These are phyloP conservation scores for Seira ritae DNA, from an alignment of 2,888 invertebrate species.

Conservation along the genomic window DNA sequence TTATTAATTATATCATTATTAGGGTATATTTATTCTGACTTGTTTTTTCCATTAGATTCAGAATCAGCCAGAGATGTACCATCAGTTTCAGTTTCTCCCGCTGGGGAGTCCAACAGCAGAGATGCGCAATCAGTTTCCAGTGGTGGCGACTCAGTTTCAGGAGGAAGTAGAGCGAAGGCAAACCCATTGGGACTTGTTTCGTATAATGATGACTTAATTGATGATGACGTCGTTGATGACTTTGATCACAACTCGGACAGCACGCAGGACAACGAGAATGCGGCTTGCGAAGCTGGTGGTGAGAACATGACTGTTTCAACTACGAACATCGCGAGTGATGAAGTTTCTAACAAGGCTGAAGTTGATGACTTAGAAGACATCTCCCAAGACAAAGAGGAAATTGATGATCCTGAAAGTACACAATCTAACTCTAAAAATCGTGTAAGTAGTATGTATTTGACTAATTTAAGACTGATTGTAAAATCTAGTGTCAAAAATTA, in stretches of 20 bases:
- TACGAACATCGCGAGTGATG: conserved; percentile 12
- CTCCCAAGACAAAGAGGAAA: conserved; percentile 40
- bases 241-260: conserved; percentile 56
- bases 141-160: conserved; percentile 24
- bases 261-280: conserved; percentile 29
- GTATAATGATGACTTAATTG: conserved; percentile 79
- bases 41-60: too few species aligned
- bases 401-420: conserved; percentile 25
- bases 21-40: conserved; percentile 3
- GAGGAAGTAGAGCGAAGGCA: conserved; percentile 20
- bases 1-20: not conserved
- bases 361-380: conserved; percentile 47
- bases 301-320: too few species aligned
- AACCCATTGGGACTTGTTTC: conserved; percentile 79
- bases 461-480: too few species aligned
- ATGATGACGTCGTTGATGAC: conserved; percentile 73
- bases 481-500: too few species aligned
- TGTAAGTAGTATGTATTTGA: too few species aligned
- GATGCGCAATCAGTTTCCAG: conserved; percentile 53
- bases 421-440: too few species aligned
- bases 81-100: conserved; percentile 49
- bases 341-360: conserved; percentile 52
- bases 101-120: conserved; percentile 44
- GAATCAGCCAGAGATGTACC: too few species aligned
- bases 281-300: too few species aligned